Evolutionary conservation across 2,888 invertebrate species (phyloP).

Genomic region (Euplexia lucipara): DNA sequence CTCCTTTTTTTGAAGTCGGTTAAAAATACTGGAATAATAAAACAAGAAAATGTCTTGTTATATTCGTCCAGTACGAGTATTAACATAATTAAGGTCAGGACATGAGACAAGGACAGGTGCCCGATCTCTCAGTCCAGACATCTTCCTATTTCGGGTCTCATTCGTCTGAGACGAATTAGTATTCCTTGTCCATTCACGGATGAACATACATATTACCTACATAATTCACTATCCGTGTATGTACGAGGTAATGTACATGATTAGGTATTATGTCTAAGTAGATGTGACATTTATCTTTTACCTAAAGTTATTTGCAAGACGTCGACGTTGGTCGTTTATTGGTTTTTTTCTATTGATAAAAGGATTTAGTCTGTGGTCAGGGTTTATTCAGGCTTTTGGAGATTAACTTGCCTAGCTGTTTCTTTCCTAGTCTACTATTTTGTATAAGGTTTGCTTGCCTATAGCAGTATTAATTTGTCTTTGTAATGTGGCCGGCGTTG

Average conservation of each 20-base stretch:
- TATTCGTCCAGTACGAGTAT: slow-evolving; percentile 12
- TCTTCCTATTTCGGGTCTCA: slow-evolving; percentile 34
- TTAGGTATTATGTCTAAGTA: background rate
- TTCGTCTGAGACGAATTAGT: slow-evolving; percentile 44
- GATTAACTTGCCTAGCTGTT: too few relatives aligned
- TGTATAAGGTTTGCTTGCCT: too few relatives aligned
- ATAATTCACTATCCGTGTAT: background rate
- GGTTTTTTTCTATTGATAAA: slow-evolving; percentile 3
- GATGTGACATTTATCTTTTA: slow-evolving; percentile 11
- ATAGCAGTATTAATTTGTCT: too few relatives aligned
- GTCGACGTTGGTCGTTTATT: background rate
- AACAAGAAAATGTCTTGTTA: slow-evolving; percentile 17
- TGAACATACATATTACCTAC: slow-evolving; percentile 14
- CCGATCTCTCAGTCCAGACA: slow-evolving; percentile 27
- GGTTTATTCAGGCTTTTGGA: background rate
- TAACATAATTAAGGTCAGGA: slow-evolving; percentile 20
- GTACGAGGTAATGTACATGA: background rate
- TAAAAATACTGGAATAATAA: slow-evolving; percentile 5
- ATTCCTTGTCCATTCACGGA: slow-evolving; percentile 38
- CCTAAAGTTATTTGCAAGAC: slow-evolving; percentile 6
- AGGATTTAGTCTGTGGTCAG: background rate
- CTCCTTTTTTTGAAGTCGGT: too few relatives aligned
- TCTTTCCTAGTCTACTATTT: too few relatives aligned
- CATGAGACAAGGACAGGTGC: slow-evolving; percentile 13
- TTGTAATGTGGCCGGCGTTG: too few relatives aligned